A percentile compares a stretch with the other conserved stretches of the same genome.
Evolutionary conservation across 1,140 invertebrate genomes (phyloP).

Genomic region (Yoshiicerus persimilis): DNA sequence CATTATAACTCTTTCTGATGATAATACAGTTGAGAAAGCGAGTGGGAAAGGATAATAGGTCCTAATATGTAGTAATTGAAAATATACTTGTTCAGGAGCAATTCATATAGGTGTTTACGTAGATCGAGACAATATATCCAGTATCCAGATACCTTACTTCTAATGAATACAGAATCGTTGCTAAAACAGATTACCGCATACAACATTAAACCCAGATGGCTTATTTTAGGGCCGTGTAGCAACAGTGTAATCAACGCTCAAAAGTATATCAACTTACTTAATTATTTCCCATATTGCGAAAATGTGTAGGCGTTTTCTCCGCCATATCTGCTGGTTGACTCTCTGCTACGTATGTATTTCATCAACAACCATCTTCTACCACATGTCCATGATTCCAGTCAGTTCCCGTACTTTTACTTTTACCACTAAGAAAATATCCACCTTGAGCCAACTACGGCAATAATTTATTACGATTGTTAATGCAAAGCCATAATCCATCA

Average conservation of each 20-base stretch:
- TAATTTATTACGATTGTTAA: background rate
- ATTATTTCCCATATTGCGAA: background rate
- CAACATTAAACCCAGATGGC: background rate
- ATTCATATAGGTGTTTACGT: too few relatives aligned
- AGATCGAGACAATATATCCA: too few relatives aligned
- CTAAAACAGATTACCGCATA: background rate
- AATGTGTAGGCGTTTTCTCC: background rate
- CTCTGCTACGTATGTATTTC: background rate
- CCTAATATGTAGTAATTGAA: background rate
- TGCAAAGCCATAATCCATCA: background rate
- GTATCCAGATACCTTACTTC: background rate
- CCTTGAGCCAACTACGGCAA: background rate
- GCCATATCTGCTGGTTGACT: background rate
- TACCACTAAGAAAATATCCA: too few relatives aligned
- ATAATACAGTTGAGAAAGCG: background rate
- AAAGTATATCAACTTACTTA: background rate
- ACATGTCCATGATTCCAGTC: background rate
- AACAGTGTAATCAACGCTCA: background rate
- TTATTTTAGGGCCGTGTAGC: background rate
- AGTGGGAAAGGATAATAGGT: background rate
- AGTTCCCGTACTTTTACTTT: background rate
- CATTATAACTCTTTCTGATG: background rate
- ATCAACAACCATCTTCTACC: background rate
- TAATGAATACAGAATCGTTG: background rate
- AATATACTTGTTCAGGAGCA: too few relatives aligned